phyloP scores from a whole-genome alignment of 2,888 invertebrate genomes.

The Lamproptera curius region DNA sequence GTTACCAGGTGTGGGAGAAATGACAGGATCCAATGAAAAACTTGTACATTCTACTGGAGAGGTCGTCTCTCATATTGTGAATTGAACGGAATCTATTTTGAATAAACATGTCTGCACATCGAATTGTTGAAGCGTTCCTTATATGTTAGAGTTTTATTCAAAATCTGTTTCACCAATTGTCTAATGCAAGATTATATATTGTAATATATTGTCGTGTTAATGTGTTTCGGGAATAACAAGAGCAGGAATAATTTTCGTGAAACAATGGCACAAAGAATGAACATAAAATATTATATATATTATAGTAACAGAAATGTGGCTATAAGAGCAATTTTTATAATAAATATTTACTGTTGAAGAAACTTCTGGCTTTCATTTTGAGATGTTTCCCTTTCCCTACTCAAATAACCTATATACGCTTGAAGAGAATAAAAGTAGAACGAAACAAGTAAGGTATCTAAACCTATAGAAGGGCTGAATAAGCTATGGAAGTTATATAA shows the following conservation, averaged over 20 bases:
- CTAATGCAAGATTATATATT: conserved; percentile 71
- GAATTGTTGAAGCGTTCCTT: conserved; percentile 73
- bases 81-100: conserved; percentile 61
- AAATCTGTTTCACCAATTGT: conserved; percentile 61
- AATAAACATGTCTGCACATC: conserved; percentile 63
- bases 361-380: conserved; percentile 56
- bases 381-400: neutral
- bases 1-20: conserved; percentile 78
- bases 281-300: conserved; percentile 77
- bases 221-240: conserved; percentile 76
- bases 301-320: conserved; percentile 77
- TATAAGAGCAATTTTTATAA: conserved; percentile 79
- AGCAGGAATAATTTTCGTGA: conserved; percentile 78
- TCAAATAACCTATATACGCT: no score
- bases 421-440: no score
- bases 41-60: conserved; percentile 68
- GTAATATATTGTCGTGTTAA: conserved; percentile 74
- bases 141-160: conserved; percentile 56
- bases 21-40: conserved; percentile 72
- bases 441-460: no score
- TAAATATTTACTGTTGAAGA: conserved; percentile 79
- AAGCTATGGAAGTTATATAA: no score
- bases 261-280: conserved; percentile 78
- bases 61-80: conserved; percentile 68
- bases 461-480: no score